A percentile compares a stretch with the other conserved stretches of the same genome.
Evolutionary conservation across 2,113 vertebrate genomes (phyloP).

Genomic region (Phodopus roborovskii): DNA sequence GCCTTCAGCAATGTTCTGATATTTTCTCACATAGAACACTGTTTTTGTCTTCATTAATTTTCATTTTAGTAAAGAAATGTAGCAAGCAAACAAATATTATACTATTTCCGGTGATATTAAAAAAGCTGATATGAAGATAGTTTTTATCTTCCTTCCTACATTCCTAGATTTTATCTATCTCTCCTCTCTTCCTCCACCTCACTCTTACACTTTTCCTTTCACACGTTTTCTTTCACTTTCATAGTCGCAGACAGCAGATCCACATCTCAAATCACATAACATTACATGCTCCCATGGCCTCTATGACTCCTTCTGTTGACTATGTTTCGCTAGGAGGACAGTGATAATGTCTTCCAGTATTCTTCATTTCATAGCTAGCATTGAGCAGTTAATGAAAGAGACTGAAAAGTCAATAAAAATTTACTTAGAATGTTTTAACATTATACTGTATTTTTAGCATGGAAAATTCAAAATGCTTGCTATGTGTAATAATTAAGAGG

Average conservation of each 20-base stretch:
- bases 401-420: not conserved
- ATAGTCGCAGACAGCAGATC: not conserved
- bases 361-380: not conserved
- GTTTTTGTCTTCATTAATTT: not conserved
- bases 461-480: not conserved
- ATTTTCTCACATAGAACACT: not conserved
- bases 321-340: not conserved
- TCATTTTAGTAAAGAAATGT: not conserved
- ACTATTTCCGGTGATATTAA: not conserved
- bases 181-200: too few species aligned
- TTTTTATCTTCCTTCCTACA: not conserved
- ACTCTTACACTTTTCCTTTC: not conserved
- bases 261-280: not conserved
- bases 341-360: not conserved
- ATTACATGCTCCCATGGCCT: not conserved
- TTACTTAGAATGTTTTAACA: not conserved
- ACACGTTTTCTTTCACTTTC: not conserved
- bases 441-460: not conserved
- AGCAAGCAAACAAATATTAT: not conserved
- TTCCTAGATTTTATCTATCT: not conserved
- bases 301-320: not conserved
- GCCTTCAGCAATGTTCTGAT: not conserved
- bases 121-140: not conserved
- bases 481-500: not conserved
- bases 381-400: not conserved